Percentiles rank a stretch among this genome's conserved stretches.
Evolutionary conservation across 2,888 invertebrate genomes (phyloP).

Genomic region (Harmothoe impar): DNA sequence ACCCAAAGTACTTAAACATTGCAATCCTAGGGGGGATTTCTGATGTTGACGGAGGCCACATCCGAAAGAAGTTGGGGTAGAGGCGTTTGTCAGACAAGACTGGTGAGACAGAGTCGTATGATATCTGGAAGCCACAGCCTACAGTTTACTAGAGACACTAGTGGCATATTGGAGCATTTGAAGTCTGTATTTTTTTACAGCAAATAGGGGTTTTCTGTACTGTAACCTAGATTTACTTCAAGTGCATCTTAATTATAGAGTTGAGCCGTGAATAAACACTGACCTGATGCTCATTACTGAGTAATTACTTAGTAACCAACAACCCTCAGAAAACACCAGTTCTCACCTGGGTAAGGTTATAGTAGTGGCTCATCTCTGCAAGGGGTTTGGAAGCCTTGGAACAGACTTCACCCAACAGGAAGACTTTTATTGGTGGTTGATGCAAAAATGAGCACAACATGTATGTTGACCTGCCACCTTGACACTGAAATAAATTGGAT

Average conservation of each 20-base stretch:
- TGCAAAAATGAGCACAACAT: background rate
- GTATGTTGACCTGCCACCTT: conserved; percentile 5
- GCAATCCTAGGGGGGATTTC: background rate
- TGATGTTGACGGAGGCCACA: conserved; percentile 5
- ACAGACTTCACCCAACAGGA: background rate
- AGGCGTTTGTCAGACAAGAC: background rate
- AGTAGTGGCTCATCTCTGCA: conserved; percentile 6
- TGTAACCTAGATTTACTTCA: too few species aligned
- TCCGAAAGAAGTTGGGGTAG: background rate
- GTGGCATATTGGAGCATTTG: background rate
- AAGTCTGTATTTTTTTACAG: too few species aligned
- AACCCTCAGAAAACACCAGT: too few species aligned
- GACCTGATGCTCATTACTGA: too few species aligned
- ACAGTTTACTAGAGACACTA: background rate
- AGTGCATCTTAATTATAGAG: too few species aligned
- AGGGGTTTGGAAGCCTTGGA: background rate
- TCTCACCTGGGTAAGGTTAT: background rate
- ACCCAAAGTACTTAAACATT: background rate
- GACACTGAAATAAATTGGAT: background rate
- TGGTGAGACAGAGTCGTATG: background rate
- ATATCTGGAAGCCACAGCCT: background rate
- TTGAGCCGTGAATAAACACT: too few species aligned
- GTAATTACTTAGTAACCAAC: too few species aligned
- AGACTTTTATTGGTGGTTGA: background rate
- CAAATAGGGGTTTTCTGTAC: too few species aligned